Percentiles rank a stretch among this genome's conserved stretches.
Evolutionary conservation across 2,797 vertebrate genomes (phyloP).

Genomic region (Anomalospiza imberbis): DNA sequence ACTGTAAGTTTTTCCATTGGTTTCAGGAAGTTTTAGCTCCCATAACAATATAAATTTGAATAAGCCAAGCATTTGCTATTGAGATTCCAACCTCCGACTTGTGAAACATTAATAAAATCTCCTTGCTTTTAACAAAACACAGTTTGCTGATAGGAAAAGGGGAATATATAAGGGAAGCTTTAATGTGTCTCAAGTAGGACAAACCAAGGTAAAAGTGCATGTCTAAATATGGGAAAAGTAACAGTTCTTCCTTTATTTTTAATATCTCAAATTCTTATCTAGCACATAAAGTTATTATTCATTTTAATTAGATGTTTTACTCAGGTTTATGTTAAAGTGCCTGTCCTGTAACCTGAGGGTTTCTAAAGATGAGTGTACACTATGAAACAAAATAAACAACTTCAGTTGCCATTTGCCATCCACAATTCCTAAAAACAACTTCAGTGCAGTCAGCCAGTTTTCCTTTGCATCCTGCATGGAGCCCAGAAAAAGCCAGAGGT

Average conservation of each 20-base stretch:
- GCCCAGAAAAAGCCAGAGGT: neutral
- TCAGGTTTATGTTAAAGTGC: constrained; percentile 49
- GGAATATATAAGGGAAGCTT: neutral
- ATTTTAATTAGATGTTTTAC: neutral
- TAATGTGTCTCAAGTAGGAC: neutral
- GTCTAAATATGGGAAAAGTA: neutral
- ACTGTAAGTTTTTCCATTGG: neutral
- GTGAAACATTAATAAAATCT: neutral
- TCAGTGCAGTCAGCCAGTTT: neutral
- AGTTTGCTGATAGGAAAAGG: neutral
- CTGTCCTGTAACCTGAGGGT: neutral
- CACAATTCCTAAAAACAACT: neutral
- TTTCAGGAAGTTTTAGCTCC: neutral
- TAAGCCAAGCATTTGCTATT: neutral
- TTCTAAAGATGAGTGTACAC: neutral
- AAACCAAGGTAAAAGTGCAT: constrained; percentile 59
- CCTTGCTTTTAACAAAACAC: neutral
- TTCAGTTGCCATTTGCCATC: neutral
- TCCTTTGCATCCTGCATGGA: neutral
- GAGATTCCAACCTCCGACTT: neutral
- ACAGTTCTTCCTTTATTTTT: neutral
- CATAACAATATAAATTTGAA: neutral
- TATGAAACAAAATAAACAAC: neutral
- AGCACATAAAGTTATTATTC: neutral
- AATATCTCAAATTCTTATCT: neutral